A percentile compares a stretch with the other conserved stretches of the same genome.
Conservation (phyloP, 2,113 vertebrate genomes). For the Tyrannus savana region DNA sequence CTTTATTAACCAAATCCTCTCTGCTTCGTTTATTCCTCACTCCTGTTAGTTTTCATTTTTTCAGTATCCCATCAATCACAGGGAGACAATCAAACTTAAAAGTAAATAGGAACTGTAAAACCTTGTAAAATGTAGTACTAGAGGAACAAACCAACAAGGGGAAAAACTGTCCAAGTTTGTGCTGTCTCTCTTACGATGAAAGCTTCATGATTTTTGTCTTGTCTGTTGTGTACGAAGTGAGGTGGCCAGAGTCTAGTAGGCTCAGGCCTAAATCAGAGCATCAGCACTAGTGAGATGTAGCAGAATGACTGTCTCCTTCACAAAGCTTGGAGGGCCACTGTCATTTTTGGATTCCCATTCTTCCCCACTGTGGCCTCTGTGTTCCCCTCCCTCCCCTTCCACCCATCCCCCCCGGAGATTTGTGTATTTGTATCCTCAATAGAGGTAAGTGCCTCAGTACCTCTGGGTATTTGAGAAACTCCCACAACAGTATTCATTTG, state of each 20-base stretch:
- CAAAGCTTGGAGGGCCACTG: neutral
- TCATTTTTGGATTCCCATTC: neutral
- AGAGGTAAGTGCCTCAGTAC: neutral
- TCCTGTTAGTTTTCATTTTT: neutral
- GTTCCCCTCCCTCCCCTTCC: neutral
- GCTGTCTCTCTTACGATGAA: accelerated
- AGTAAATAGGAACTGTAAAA: neutral
- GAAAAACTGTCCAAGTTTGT: neutral
- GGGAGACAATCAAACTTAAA: neutral
- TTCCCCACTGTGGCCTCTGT: neutral
- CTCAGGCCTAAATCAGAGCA: neutral
- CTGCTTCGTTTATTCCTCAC: constrained; percentile 50
- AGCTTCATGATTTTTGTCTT: neutral
- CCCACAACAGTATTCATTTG: neutral
- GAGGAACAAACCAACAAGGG: neutral
- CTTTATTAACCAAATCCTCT: constrained; percentile 45
- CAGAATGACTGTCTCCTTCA: neutral
- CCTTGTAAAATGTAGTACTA: neutral
- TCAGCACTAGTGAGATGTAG: neutral
- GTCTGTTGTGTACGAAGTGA: accelerated
- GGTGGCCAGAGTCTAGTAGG: neutral
- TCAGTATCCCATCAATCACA: neutral
- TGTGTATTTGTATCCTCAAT: neutral
- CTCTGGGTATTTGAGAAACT: neutral
- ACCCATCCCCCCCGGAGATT: accelerated